Percentiles rank a stretch among this genome's conserved stretches.
Evolutionary conservation across 2,797 vertebrate genomes (phyloP).

Genomic region (Tauraco hartlaubi): DNA sequence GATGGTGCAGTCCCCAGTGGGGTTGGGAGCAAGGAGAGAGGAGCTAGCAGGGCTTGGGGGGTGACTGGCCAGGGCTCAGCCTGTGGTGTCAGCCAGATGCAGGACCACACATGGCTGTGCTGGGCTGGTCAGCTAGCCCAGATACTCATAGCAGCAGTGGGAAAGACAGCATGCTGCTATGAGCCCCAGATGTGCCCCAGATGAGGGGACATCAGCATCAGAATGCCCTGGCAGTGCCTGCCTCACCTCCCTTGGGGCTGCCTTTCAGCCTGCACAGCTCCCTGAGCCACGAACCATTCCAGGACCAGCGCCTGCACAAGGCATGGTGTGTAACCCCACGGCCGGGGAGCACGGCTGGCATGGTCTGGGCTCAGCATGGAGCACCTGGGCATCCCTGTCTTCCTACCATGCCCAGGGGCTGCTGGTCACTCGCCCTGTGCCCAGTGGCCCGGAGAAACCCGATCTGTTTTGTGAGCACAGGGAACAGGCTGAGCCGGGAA

Average conservation of each 20-base stretch:
- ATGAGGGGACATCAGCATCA: neutral
- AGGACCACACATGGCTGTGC: neutral
- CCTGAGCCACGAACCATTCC: fast-evolving
- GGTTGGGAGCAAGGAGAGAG: neutral
- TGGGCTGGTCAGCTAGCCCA: neutral
- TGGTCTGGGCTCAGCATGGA: neutral
- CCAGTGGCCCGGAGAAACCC: neutral
- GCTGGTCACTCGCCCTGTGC: fast-evolving
- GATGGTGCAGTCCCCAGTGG: fast-evolving
- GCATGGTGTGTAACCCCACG: fast-evolving
- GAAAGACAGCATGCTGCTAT: neutral
- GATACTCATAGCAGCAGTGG: neutral
- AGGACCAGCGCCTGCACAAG: neutral
- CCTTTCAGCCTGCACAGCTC: neutral
- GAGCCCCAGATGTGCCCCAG: neutral
- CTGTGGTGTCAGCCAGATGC: fast-evolving
- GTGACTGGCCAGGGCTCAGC: neutral
- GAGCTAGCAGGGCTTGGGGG: neutral
- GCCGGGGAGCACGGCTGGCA: fast-evolving
- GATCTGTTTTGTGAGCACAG: slow-evolving; percentile 50
- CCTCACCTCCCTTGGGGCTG: neutral
- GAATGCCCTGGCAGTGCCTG: fast-evolving
- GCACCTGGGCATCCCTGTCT: neutral
- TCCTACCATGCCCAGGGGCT: fast-evolving
- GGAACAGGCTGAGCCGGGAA: slow-evolving; percentile 49